Percentiles rank a stretch among this genome's conserved stretches.
Evolutionary conservation across 2,113 vertebrate species (phyloP).

Genomic region (Ornithorhynchus anatinus): DNA sequence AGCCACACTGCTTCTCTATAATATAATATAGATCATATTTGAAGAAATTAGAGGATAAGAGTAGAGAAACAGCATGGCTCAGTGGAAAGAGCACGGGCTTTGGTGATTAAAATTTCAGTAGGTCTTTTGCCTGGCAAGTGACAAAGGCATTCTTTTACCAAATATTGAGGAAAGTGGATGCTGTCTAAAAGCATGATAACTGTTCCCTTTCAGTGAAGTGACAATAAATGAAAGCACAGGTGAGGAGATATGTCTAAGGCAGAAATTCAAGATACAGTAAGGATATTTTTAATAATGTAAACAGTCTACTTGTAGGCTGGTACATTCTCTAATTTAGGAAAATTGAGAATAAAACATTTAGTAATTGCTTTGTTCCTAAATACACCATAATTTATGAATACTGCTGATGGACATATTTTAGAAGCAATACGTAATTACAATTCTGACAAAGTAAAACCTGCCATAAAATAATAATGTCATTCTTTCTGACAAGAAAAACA

Average conservation of each 20-base stretch:
- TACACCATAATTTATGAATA: background rate
- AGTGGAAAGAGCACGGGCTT: too few relatives aligned
- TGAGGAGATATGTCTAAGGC: background rate
- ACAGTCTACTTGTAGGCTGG: background rate
- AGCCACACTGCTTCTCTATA: too few relatives aligned
- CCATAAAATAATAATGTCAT: background rate
- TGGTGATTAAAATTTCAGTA: too few relatives aligned
- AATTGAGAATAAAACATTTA: background rate
- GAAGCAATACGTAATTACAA: background rate
- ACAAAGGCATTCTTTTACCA: too few relatives aligned
- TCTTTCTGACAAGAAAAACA: background rate
- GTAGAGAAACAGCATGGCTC: too few relatives aligned
- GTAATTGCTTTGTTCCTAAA: background rate
- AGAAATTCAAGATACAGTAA: background rate
- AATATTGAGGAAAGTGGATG: too few relatives aligned
- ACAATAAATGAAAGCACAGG: background rate
- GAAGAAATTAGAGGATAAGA: too few relatives aligned
- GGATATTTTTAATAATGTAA: background rate
- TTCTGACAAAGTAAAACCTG: background rate
- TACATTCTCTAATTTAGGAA: constrained; percentile 1
- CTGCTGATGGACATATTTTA: background rate
- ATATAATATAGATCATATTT: too few relatives aligned
- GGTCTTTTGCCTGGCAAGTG: too few relatives aligned
- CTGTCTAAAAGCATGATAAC: too few relatives aligned
- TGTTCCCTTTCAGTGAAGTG: too few relatives aligned